Base-by-base conservation (phyloP, 2,888 invertebrate genomes). In the Pantelozetes paolii region DNA sequence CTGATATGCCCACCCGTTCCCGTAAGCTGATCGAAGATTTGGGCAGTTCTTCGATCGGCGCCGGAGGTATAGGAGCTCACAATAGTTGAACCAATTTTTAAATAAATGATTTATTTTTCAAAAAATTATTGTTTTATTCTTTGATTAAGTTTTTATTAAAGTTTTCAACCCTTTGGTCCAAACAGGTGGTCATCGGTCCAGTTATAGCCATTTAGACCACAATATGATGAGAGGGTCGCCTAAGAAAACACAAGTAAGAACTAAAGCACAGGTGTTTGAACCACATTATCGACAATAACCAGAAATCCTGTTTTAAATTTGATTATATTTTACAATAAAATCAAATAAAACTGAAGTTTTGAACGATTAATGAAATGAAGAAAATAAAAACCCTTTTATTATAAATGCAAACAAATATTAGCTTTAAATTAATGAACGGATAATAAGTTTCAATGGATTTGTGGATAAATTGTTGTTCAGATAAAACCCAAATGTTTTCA, bases 1-100 rank as follows among this genome's bases (percentile, higher is more conserved):
- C 85, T 62, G 86, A 86, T 80, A 85, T 86, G 82, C 85, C 85
- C 50, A 84, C 84, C 57, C 81, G 85, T 72, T 86, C 86, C 32
- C 80, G 86, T 75, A 85, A 85, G 78, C 79, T 84, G 64, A 80
- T 84, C 64, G 84, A 84, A 79, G 83, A 84, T 79, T 79, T 84
- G 75, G 83, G 83, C 64, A 82, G 82, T 75, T 81, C 82, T 26
- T 82, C 83, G 28, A 81, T 82, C 20, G 72, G 62, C 32, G 59
- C 40, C n/a, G 73, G 72, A 67, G 40, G 42, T 20, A 23, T 15
- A 32, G 32, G 5, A 62, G 18, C 45, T 15, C 11, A 45, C 8
- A 5, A 75, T 42, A 18, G 2, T 23, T 23, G 15, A 23, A 48
- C 36, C 18, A 32, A 48, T 3, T 40, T 1, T 32, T 11, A 48